Percentiles rank a stretch among this genome's conserved stretches.
Evolutionary conservation across 2,888 invertebrate genomes (phyloP).

Genomic region (Drosophila kokeensis): DNA sequence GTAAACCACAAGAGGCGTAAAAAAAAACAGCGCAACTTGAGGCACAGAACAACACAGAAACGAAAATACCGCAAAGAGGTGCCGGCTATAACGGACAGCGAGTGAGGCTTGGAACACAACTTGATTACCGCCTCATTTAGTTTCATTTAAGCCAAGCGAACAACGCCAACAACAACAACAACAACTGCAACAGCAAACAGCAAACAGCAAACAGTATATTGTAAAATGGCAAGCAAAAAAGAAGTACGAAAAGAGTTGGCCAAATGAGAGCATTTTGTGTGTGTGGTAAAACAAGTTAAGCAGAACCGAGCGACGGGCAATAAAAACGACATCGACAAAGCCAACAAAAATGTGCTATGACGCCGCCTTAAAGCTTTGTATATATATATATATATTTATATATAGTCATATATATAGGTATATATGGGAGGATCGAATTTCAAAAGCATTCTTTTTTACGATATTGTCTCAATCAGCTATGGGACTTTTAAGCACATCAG

Average conservation of each 20-base stretch:
- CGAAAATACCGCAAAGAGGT: conserved; percentile 77
- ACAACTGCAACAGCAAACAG: no score
- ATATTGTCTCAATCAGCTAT: conserved; percentile 81
- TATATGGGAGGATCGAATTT: conserved; percentile 61
- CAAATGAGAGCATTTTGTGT: conserved; percentile 80
- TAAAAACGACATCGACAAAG: conserved; percentile 69
- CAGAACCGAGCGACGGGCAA: conserved; percentile 62
- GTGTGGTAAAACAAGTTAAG: conserved; percentile 78
- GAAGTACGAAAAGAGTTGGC: conserved; percentile 28
- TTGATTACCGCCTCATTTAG: conserved; percentile 82
- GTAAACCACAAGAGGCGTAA: conserved; percentile 75
- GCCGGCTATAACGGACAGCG: conserved; percentile 65
- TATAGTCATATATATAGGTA: background rate
- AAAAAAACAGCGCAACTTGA: conserved; percentile 13
- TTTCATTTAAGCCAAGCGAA: conserved; percentile 79
- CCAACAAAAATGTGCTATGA: conserved; percentile 75
- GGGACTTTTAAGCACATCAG: conserved; percentile 37
- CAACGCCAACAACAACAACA: conserved; percentile 38
- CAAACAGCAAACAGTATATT: conserved; percentile 53
- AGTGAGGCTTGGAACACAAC: conserved; percentile 72
- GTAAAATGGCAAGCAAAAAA: conserved; percentile 64
- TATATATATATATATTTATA: background rate
- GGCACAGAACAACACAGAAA: conserved; percentile 43
- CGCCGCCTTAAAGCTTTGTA: conserved; percentile 28
- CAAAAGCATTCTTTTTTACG: conserved; percentile 73